phyloP scores from a whole-genome alignment of 1,140 invertebrate species.

The Sinonovacula constricta region DNA sequence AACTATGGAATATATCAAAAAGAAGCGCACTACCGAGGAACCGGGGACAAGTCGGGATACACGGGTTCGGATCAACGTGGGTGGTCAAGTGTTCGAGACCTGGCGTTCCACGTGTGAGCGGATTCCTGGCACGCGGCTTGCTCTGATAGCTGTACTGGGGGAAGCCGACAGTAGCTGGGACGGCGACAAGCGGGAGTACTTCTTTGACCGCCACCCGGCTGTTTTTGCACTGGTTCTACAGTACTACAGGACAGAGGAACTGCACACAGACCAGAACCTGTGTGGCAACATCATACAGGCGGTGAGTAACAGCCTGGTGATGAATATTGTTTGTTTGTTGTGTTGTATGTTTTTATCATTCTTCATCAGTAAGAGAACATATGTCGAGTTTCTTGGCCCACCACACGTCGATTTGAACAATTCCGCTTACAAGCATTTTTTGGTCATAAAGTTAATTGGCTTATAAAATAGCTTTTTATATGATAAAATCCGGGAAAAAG shows the following conservation, averaged over 20 bases:
- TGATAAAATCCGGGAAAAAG: too few species aligned
- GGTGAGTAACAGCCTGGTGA: slow-evolving; percentile 46
- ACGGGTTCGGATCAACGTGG: slow-evolving; percentile 65
- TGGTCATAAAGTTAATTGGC: too few species aligned
- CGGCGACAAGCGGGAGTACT: slow-evolving; percentile 66
- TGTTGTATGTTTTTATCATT: too few species aligned
- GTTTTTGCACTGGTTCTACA: slow-evolving; percentile 72
- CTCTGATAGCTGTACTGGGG: slow-evolving; percentile 61
- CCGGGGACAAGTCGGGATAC: slow-evolving; percentile 36
- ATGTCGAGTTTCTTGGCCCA: too few species aligned
- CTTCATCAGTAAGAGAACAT: too few species aligned
- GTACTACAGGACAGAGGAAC: slow-evolving; percentile 73
- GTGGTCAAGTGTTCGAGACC: slow-evolving; percentile 63
- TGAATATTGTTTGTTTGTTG: too few species aligned
- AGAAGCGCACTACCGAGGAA: slow-evolving; percentile 30
- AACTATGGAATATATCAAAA: slow-evolving; percentile 50
- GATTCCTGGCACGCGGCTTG: slow-evolving; percentile 58
- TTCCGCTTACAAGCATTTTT: too few species aligned
- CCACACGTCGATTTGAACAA: too few species aligned
- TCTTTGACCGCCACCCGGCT: slow-evolving; percentile 74
- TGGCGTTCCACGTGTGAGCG: slow-evolving; percentile 54
- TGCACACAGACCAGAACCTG: slow-evolving; percentile 98
- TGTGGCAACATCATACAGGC: slow-evolving; percentile 98
- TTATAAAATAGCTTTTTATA: too few species aligned
- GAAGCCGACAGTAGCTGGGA: slow-evolving; percentile 69